phyloP scores from a whole-genome alignment of 2,797 vertebrate genomes.

The Catostomus latipinnis region DNA sequence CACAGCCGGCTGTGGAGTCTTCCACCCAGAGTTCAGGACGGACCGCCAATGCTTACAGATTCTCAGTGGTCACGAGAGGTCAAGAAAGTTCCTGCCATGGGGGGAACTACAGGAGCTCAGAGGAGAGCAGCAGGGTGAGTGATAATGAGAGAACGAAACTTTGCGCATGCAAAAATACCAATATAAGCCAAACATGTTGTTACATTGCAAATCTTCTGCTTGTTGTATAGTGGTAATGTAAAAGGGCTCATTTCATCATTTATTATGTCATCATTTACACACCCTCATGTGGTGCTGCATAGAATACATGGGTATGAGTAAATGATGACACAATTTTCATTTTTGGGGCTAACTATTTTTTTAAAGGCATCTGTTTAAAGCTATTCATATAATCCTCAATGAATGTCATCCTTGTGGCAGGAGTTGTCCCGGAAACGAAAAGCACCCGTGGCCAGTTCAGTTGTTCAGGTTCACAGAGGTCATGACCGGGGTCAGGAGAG shows the following conservation, averaged over 20 bases:
- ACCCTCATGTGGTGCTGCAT: too few species aligned
- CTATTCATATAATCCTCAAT: not conserved
- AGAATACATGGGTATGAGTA: too few species aligned
- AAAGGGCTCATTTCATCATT: too few species aligned
- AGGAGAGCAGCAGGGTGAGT: slow-evolving; percentile 74
- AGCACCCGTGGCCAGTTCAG: slow-evolving; percentile 90
- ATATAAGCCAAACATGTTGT: not conserved
- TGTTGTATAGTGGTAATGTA: too few species aligned
- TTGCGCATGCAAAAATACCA: not conserved
- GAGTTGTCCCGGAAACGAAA: slow-evolving; percentile 90
- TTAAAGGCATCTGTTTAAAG: not conserved
- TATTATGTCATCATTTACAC: too few species aligned
- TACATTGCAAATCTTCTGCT: too few species aligned
- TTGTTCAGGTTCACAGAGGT: slow-evolving; percentile 87
- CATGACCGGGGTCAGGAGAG: slow-evolving; percentile 83
- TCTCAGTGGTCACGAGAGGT: slow-evolving; percentile 61
- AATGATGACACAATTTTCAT: too few species aligned
- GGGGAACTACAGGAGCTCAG: slow-evolving; percentile 75
- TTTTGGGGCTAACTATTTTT: too few species aligned
- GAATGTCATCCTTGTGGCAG: slow-evolving; percentile 69
- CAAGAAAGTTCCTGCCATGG: slow-evolving; percentile 73
- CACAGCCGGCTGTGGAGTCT: slow-evolving; percentile 75
- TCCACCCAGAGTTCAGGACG: slow-evolving; percentile 63
- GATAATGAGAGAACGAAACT: not conserved
- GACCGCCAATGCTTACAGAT: slow-evolving; percentile 68